Base-by-base conservation (phyloP, 2,113 vertebrate genomes). In the Haemorhous mexicanus region DNA sequence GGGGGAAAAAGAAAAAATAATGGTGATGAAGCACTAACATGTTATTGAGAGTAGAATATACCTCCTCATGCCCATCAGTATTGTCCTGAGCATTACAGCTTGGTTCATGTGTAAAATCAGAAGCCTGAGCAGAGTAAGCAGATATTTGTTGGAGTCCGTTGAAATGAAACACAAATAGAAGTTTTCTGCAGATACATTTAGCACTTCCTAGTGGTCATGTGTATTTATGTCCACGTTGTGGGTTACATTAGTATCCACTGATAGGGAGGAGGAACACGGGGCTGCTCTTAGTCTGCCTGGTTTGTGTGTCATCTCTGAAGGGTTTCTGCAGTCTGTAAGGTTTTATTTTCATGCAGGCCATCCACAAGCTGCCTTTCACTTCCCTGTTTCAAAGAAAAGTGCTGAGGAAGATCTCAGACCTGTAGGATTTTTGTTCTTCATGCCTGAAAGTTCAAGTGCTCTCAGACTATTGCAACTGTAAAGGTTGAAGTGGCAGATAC, bases 1-100 rank as follows among this genome's bases (percentile, higher is more conserved):
- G 30, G 15, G 63, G 1, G 6, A 1, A 4, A 3, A 16, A 61
- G 22, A 35, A 59, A 35, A n/a, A 0, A 6, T 32, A 64, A 20
- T 1, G 8, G 26, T 66, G 39, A 68, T 86, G 41, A 72, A 69
- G 79, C 3, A 10, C 59, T 62, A 27, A 15, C 82, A 24, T 1
- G 2, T 78, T 93, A 24, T 11, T 50, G 30, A 62, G 68, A 91
- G 16, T 33, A 47, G 91, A 61, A 30, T 59, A 28, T 23, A 83
- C 66, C 72, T 94, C 66, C 72, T 94, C 68, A 16, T 52, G 32
- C 58, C 59, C 24, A 11, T 82, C 47, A 46, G 17, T 73, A 47
- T 3, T 76, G 41, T 46, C 56, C 37, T 55, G 77, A 68, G 56
- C 10, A 26, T 68, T 59, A 19, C 44, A 56, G 30, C 12, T 77